phyloP scores from a whole-genome alignment of 64 coral and sea anemone genomes.

The Catalaphyllia jardinei region DNA sequence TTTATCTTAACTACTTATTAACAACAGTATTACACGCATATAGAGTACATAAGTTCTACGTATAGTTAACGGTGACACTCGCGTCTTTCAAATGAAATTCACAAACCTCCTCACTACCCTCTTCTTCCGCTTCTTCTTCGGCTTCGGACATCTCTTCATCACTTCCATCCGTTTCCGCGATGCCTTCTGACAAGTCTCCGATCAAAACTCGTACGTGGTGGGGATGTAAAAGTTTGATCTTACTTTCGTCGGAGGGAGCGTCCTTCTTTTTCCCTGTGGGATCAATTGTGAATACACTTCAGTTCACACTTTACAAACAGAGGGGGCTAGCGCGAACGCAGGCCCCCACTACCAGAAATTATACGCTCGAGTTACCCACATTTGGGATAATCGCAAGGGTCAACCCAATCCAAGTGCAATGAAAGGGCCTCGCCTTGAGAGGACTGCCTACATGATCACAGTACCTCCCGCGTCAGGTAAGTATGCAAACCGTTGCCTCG shows the following conservation, averaged over 20 bases:
- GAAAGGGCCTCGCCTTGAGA: conserved; percentile 64
- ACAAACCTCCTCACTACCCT: neutral
- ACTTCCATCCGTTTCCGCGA: conserved; percentile 5
- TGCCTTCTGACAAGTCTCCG: conserved; percentile 45
- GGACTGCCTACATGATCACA: conserved; percentile 59
- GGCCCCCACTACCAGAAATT: no score
- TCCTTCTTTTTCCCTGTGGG: conserved; percentile 6
- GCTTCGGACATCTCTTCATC: conserved; percentile 41
- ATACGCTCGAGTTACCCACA: conserved; percentile 30
- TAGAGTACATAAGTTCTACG: no score
- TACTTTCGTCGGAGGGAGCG: conserved; percentile 34
- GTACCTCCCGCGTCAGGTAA: conserved; percentile 62
- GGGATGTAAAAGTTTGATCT: conserved; percentile 53
- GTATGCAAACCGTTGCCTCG: neutral
- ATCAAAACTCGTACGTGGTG: conserved; percentile 55
- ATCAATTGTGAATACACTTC: no score
- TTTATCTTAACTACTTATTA: no score
- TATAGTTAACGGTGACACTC: no score
- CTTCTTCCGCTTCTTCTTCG: neutral
- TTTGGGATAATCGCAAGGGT: conserved; percentile 29
- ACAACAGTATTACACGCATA: no score
- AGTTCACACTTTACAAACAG: neutral
- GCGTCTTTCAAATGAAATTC: no score
- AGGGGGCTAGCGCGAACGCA: conserved; percentile 51
- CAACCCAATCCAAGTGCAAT: conserved; percentile 57